Conservation (phyloP, 2,888 invertebrate genomes). For the Hedychridium roseum region DNA sequence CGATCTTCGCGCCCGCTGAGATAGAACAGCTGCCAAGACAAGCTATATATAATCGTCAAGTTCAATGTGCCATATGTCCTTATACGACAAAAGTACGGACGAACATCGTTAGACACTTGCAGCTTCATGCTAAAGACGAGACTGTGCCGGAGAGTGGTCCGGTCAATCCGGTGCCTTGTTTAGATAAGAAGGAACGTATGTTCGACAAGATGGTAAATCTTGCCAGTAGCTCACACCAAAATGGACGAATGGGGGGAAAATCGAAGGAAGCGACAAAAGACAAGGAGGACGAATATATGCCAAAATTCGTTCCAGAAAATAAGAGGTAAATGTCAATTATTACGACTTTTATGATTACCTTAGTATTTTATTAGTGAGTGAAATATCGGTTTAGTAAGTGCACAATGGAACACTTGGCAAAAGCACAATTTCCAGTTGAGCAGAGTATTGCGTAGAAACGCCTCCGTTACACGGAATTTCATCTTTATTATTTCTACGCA, state of each 20-base stretch:
- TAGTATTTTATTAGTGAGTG: neutral
- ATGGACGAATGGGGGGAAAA: conserved; percentile 61
- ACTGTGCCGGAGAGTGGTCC: conserved; percentile 75
- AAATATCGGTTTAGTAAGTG: neutral
- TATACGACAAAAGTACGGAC: conserved; percentile 76
- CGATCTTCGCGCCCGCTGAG: conserved; percentile 69
- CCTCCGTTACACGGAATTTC: neutral
- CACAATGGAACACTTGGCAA: neutral
- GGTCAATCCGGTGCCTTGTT: conserved; percentile 83
- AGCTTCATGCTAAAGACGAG: conserved; percentile 70
- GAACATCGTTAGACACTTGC: conserved; percentile 77
- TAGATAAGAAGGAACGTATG: conserved; percentile 80
- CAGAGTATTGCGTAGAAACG: neutral
- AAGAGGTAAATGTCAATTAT: conserved; percentile 45
- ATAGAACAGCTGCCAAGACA: conserved; percentile 71
- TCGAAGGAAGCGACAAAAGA: conserved; percentile 38
- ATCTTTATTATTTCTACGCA: conserved; percentile 45
- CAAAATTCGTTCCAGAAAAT: conserved; percentile 58
- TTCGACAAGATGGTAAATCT: conserved; percentile 87
- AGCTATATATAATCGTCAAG: conserved; percentile 70
- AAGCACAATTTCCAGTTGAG: neutral
- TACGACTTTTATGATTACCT: neutral
- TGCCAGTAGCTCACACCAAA: conserved; percentile 73
- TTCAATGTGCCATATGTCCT: conserved; percentile 73
- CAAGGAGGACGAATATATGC: conserved; percentile 47